Percentiles rank a stretch among this genome's conserved stretches.
Evolutionary conservation across 2,888 invertebrate genomes (phyloP).

Genomic region (Pasiphila rectangulata): DNA sequence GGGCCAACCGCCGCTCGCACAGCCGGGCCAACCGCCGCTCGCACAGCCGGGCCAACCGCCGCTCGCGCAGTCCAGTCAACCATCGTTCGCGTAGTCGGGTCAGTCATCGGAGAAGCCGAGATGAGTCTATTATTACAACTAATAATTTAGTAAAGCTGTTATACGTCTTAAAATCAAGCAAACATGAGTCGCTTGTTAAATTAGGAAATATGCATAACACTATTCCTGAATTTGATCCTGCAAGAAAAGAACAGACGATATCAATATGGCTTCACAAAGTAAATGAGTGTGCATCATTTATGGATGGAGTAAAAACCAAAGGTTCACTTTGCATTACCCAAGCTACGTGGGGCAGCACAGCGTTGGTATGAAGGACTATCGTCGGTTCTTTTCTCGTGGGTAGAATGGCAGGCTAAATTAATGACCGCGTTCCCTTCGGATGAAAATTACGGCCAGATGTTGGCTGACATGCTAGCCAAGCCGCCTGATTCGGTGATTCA

Average conservation of each 20-base stretch:
- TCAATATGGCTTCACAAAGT: not conserved
- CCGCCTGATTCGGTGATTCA: not conserved
- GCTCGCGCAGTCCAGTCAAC: no score
- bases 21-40: no score
- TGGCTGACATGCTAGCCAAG: conserved; percentile 1
- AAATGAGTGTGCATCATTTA: not conserved
- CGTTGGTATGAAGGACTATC: not conserved
- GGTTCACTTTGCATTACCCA: not conserved
- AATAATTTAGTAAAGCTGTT: no score
- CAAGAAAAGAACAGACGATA: not conserved
- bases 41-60: no score
- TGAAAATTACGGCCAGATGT: not conserved
- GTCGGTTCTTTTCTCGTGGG: not conserved
- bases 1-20: no score
- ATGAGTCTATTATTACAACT: no score
- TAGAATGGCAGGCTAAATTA: not conserved
- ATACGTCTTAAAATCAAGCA: no score
- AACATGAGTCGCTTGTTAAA: no score
- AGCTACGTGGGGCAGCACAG: not conserved
- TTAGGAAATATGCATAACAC: no score
- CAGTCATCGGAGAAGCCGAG: no score
- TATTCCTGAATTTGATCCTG: not conserved
- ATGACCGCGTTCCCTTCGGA: not conserved
- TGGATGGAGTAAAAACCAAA: no score
- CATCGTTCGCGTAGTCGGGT: no score